phyloP scores from a whole-genome alignment of 2,113 vertebrate species.

The Catharus fuscescens region DNA sequence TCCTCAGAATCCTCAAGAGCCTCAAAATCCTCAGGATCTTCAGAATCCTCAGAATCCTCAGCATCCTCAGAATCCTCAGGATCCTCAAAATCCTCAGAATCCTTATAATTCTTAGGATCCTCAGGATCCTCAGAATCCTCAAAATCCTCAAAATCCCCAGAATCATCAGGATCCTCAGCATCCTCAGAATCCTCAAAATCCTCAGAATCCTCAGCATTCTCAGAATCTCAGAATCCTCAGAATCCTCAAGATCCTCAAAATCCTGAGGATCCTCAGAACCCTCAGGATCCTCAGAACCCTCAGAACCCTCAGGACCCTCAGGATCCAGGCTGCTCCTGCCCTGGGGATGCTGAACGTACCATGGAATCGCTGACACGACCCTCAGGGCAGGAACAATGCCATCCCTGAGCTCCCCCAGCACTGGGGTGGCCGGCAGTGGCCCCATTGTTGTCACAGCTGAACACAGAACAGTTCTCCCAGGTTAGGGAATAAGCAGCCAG shows the following conservation, averaged over 20 bases:
- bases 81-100: neutral
- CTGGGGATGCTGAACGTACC: neutral
- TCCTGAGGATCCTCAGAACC: too few species aligned
- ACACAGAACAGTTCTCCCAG: neutral
- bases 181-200: neutral
- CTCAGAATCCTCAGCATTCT: too few species aligned
- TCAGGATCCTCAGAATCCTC: too few species aligned
- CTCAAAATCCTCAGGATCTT: neutral
- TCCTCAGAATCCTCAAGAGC: too few species aligned
- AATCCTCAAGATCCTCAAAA: too few species aligned
- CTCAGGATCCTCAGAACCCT: too few species aligned
- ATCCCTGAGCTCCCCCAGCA: neutral
- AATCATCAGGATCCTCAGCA: too few species aligned
- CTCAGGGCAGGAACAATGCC: neutral
- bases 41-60: neutral
- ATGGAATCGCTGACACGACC: neutral
- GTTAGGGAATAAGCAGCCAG: constrained; percentile 16
- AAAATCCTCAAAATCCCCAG: neutral
- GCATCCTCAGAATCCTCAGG: too few species aligned
- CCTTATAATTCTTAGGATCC: too few species aligned
- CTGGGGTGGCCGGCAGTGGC: neutral
- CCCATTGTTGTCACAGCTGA: neutral
- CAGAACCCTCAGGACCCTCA: neutral
- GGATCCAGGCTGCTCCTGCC: neutral
- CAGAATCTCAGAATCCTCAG: too few species aligned